These are phyloP conservation scores for Phyllostomus discolor DNA, from an alignment of 2,113 vertebrate species.

Conservation along the genomic window DNA sequence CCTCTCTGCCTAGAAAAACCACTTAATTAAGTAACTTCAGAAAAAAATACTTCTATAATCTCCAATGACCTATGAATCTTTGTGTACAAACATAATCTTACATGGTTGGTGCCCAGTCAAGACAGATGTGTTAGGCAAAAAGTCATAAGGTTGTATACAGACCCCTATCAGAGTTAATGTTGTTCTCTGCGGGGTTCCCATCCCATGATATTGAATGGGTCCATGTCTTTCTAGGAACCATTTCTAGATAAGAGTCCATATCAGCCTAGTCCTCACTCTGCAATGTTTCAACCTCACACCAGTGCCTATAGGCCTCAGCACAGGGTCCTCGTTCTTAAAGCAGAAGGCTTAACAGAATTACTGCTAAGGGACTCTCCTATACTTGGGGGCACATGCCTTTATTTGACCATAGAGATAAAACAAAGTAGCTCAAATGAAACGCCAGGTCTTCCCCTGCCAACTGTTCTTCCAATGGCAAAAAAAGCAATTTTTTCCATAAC, in stretches of 20 bases:
- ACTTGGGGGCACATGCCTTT: not conserved
- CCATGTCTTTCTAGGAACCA: constrained; percentile 9
- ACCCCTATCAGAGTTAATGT: not conserved
- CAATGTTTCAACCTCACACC: not conserved
- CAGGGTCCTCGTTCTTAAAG: not conserved
- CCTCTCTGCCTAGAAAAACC: not conserved
- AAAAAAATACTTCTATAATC: not conserved
- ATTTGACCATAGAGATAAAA: constrained; percentile 37
- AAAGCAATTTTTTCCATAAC: constrained; percentile 46
- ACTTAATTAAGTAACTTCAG: not conserved
- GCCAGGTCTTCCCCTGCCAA: not conserved
- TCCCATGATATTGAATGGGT: not conserved
- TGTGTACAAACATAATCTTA: not conserved
- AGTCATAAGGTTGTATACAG: not conserved
- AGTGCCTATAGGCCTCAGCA: not conserved
- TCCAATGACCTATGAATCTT: not conserved
- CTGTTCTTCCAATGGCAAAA: constrained; percentile 47
- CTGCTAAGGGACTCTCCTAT: not conserved
- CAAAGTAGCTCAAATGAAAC: not conserved
- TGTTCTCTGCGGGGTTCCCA: not conserved
- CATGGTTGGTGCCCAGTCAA: not conserved
- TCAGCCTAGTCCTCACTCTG: not conserved
- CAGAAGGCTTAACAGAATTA: not conserved
- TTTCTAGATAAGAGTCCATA: not conserved
- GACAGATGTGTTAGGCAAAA: not conserved